Conservation (phyloP, 2,113 vertebrate species). For the Gymnobelideus leadbeateri region DNA sequence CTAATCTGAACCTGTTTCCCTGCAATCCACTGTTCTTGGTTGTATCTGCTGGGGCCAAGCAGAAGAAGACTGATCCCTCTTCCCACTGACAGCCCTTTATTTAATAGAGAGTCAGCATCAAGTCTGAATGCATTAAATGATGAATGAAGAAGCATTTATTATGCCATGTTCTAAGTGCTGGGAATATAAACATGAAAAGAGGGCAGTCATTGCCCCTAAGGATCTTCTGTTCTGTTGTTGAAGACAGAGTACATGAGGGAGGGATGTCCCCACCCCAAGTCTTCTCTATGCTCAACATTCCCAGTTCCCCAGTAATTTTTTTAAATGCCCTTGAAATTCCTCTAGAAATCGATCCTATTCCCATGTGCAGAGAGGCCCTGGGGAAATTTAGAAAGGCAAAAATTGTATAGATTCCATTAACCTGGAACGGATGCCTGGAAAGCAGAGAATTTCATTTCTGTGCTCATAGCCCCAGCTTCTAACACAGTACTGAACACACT, state of each 20-base stretch:
- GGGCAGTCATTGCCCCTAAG: background rate
- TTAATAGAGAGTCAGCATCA: background rate
- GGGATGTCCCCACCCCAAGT: background rate
- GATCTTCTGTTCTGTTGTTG: background rate
- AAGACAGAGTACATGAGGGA: background rate
- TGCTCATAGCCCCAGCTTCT: background rate
- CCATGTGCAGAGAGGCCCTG: background rate
- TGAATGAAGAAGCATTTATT: background rate
- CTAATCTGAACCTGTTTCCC: background rate
- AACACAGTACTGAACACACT: background rate
- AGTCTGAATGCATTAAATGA: background rate
- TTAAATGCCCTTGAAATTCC: background rate
- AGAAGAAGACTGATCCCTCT: too few species aligned
- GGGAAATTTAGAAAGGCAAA: background rate
- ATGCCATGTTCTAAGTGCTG: background rate
- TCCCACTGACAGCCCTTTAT: too few species aligned
- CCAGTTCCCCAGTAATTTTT: background rate
- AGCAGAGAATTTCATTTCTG: background rate
- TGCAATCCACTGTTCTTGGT: background rate
- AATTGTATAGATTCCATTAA: background rate
- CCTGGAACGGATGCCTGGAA: background rate
- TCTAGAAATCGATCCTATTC: background rate
- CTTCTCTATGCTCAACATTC: background rate
- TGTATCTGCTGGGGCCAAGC: background rate
- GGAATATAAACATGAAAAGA: background rate